These are phyloP conservation scores for Aphrophora alni DNA, from an alignment of 2,888 invertebrate genomes.

Conservation along the genomic window DNA sequence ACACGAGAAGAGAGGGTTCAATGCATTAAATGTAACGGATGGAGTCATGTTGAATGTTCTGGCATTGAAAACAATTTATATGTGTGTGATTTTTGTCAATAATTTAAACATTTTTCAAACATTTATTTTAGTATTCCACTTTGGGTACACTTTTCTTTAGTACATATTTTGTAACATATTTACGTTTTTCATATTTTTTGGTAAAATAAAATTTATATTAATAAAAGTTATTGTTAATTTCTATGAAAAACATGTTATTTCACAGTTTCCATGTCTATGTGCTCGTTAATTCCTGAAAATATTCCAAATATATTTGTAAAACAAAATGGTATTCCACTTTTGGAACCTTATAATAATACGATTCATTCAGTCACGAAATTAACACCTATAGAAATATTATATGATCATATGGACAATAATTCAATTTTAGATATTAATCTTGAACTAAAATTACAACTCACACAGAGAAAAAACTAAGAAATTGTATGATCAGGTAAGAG, in stretches of 20 bases:
- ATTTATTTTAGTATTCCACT: background rate
- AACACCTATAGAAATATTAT: too few species aligned
- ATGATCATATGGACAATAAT: too few species aligned
- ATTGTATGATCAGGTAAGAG: too few species aligned
- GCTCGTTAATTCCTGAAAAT: background rate
- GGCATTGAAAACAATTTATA: background rate
- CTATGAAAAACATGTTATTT: background rate
- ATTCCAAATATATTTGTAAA: background rate
- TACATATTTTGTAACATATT: background rate
- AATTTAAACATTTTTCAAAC: background rate
- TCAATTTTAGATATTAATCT: too few species aligned
- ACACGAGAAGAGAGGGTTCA: conserved; percentile 3
- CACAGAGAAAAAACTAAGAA: too few species aligned
- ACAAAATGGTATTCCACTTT: background rate
- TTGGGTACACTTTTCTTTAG: background rate
- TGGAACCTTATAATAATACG: too few species aligned
- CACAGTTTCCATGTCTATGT: background rate
- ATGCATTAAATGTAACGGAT: background rate
- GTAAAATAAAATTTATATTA: background rate
- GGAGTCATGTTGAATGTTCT: background rate
- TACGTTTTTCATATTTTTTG: background rate
- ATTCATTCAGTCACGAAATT: too few species aligned
- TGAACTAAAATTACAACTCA: too few species aligned
- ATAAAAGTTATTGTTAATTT: background rate
- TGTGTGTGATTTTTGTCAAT: conserved; percentile 17